Conservation (phyloP, 2,888 invertebrate species). For the Pandemis heparana region DNA sequence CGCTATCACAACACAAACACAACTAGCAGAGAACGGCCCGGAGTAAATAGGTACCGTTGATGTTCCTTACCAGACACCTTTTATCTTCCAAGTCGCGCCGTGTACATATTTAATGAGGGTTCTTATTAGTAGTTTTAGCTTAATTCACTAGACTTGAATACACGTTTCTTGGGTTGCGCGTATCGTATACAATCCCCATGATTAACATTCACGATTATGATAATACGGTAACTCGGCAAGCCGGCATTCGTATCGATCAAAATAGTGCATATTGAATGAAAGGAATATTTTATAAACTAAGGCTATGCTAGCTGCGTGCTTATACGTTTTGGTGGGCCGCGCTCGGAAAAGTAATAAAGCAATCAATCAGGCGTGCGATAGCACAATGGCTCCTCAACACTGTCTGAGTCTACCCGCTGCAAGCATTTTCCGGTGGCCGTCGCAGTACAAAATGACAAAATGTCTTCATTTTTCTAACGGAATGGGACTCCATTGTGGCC, state of each 20-base stretch:
- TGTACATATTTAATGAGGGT: slow-evolving; percentile 21
- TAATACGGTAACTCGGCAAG: slow-evolving; percentile 15
- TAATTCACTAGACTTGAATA: slow-evolving; percentile 5
- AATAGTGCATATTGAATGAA: slow-evolving; percentile 32
- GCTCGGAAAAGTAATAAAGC: slow-evolving; percentile 40
- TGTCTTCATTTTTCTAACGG: slow-evolving; percentile 43
- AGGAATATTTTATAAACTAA: slow-evolving; percentile 29
- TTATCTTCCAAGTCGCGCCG: slow-evolving; percentile 15
- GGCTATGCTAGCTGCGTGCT: slow-evolving; percentile 14
- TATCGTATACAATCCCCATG: slow-evolving; percentile 2
- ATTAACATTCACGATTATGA: slow-evolving; percentile 26
- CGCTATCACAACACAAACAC: slow-evolving; percentile 54
- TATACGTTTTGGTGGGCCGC: slow-evolving; percentile 29
- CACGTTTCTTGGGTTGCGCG: background rate
- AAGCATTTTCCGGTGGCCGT: slow-evolving; percentile 37
- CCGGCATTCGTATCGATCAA: slow-evolving; percentile 26
- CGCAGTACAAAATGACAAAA: slow-evolving; percentile 40
- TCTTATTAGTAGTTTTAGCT: slow-evolving; percentile 29
- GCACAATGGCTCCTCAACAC: slow-evolving; percentile 40
- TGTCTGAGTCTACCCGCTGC: slow-evolving; percentile 33
- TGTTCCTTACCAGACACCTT: slow-evolving; percentile 26
- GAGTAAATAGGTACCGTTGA: background rate
- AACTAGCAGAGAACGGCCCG: slow-evolving; percentile 12
- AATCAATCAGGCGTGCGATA: slow-evolving; percentile 39
- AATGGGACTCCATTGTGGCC: slow-evolving; percentile 49